phyloP scores from a whole-genome alignment of 2,797 vertebrate species.

The Mallotus villosus region DNA sequence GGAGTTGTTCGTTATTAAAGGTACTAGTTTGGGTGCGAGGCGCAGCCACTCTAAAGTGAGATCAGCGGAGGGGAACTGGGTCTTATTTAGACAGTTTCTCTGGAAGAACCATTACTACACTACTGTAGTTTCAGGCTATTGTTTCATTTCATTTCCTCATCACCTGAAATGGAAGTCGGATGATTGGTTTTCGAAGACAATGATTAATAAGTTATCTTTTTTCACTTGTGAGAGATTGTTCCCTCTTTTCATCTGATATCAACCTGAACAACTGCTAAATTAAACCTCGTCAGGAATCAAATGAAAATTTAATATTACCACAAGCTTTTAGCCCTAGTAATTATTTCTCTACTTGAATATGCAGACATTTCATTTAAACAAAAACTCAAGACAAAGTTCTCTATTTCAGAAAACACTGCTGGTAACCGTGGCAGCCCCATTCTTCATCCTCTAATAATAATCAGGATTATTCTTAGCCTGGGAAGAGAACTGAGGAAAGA shows the following conservation, averaged over 20 bases:
- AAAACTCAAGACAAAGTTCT: slow-evolving; percentile 58
- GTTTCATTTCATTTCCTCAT: neutral
- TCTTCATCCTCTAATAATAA: slow-evolving; percentile 71
- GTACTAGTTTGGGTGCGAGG: slow-evolving; percentile 57
- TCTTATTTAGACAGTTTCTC: too few relatives aligned
- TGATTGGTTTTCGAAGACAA: slow-evolving; percentile 9
- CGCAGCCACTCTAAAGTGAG: slow-evolving; percentile 43
- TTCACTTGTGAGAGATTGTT: slow-evolving; percentile 20
- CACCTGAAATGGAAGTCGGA: neutral
- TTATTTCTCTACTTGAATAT: slow-evolving; percentile 64
- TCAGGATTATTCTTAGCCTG: slow-evolving; percentile 70
- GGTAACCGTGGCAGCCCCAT: slow-evolving; percentile 64
- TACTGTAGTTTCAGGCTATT: too few relatives aligned
- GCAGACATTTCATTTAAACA: slow-evolving; percentile 68
- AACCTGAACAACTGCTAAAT: slow-evolving; percentile 47
- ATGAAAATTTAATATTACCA: slow-evolving; percentile 56
- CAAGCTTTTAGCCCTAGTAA: slow-evolving; percentile 52
- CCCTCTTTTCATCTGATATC: slow-evolving; percentile 13
- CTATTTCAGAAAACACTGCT: slow-evolving; percentile 62
- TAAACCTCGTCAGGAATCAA: slow-evolving; percentile 50
- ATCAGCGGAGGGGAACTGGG: neutral
- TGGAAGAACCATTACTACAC: too few relatives aligned
- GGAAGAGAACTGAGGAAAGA: slow-evolving; percentile 61
- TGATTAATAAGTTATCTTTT: slow-evolving; percentile 14
- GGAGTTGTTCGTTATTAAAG: slow-evolving; percentile 64